Evolutionary conservation across 2,797 vertebrate species (phyloP), one percentile per base, ranked within the genome.

Genomic region (Enteromius mattozi): DNA sequence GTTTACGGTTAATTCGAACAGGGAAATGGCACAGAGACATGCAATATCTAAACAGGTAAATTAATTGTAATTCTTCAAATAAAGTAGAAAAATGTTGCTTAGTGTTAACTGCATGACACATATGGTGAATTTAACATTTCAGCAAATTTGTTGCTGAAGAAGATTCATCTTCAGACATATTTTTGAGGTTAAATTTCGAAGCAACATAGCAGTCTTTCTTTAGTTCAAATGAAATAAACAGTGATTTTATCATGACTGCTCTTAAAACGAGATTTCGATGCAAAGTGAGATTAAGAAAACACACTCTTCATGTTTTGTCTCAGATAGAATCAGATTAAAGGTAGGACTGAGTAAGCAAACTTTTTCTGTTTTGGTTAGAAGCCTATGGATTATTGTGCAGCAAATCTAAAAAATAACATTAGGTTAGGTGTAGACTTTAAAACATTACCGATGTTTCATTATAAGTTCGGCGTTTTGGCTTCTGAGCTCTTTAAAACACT

Each of bases 241-340:
- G 75, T 61, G 13, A 24, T 56, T 54, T 40, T 8, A 5, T 30
- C 30, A 61, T 3, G 68, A 19, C 21, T 17, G 54, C 61, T 74
- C 40, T 49, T 37, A 37, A 75, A n/a, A 4, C 17, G 27, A 82
- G 40, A 49, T 59, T 7, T 6, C 49, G 40, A 82, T 51, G 9
- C 8, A 6, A 61, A 4, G 54, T n/a, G 4, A 33, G 37, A 61
- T 71, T 61, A 9, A 61, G 47, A 33, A 69, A 81, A 72, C 37
- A 59, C 21, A 37, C 35, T n/a, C 1, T 72, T 65, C 19, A 19
- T 82, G 59, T 40, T 81, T 59, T 45, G 75, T 40, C 63, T 33
- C 21, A n/a, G 61, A 78, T 47, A 7, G 24, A 79, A n/a, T 13
- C 78, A 66, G 63, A 80, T 54, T 17, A 37, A 65, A 35, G 63